Base-by-base conservation (phyloP, 2,888 invertebrate genomes). In the Caenorhabditis sp. region DNA sequence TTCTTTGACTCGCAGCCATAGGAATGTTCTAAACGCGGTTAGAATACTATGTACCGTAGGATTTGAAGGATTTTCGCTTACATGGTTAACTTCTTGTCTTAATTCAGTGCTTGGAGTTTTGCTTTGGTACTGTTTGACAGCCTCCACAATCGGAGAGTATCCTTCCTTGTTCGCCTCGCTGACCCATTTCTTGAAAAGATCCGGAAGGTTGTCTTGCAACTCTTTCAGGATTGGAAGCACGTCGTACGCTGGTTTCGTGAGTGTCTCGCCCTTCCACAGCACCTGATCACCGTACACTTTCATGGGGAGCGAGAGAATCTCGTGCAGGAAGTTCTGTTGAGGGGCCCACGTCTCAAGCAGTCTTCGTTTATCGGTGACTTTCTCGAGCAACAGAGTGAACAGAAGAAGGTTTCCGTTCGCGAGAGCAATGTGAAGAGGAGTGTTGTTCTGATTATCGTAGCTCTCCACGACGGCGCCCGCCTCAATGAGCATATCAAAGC, bases 401-500 rank as follows among this genome's bases (percentile, higher is more conserved):
- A 79, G 20, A 30, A 71, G 32, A 26, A 82, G 50, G 55, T 82
- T 82, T 52, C 80, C 78, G 17, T 65, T 63, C 1, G 37, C 13
- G 2, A 80, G 55, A n/a, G 78, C 73, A 37, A 77, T 17, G 48
- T 82, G 80, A 37, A 82, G 30, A 8, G 82, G 78, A 8, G 82
- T 80, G 5, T 56, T 32, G 17, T 77, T 56, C 48, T 58, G 56
- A 58, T 59, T 24, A 59, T 75, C 53, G 35, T 62, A 61, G 22
- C 56, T 56, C 1, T 74, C 59, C 6, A 77, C 79, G 17, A 72
- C 62, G 11, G 81, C 81, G 0, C 81, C 80, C 5, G 78, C 58
- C 1, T 35, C 37, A 8, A 82, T 43, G n/a, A 84, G 73, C 27
- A 71, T 45, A 4, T 85, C 75, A 20, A 78, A 79, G 27, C 80